These are phyloP conservation scores for Zosterops lateralis DNA, from an alignment of 2,113 vertebrate genomes.

Conservation along the genomic window DNA sequence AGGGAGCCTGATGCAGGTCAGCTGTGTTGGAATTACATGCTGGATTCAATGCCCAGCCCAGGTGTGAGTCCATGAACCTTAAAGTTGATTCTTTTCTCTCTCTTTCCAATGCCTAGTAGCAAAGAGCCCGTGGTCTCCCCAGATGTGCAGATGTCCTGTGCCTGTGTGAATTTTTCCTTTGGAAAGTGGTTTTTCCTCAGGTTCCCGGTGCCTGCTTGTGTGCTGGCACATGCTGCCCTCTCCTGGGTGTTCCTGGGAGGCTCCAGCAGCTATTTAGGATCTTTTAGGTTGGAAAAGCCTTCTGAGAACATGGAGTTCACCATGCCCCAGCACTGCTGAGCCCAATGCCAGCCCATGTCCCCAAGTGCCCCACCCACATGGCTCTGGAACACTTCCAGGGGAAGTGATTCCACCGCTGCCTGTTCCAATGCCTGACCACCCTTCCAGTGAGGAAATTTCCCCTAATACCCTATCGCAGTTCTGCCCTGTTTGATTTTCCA, in stretches of 20 bases:
- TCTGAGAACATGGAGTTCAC: too few species aligned
- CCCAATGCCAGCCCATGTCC: background rate
- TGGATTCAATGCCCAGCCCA: rapidly evolving
- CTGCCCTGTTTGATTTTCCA: background rate
- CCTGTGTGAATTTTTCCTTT: too few species aligned
- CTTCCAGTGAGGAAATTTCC: background rate
- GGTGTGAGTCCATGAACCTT: background rate
- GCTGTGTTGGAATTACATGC: background rate
- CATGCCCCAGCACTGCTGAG: background rate
- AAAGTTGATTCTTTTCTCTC: background rate
- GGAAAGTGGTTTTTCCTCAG: rapidly evolving
- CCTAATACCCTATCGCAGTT: rapidly evolving
- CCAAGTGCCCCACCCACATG: rapidly evolving
- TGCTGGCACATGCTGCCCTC: background rate
- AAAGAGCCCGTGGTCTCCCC: background rate
- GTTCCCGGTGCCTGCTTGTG: rapidly evolving
- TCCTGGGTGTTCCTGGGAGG: background rate
- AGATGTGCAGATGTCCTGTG: background rate
- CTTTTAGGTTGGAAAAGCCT: background rate
- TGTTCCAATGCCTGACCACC: background rate
- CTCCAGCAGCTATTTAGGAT: background rate
- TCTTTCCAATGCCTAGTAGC: background rate
- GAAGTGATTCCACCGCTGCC: rapidly evolving
- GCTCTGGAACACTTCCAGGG: background rate
- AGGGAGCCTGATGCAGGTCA: background rate